These are phyloP conservation scores for Chymomyza costata DNA, from an alignment of 1,140 invertebrate species.

Conservation along the genomic window DNA sequence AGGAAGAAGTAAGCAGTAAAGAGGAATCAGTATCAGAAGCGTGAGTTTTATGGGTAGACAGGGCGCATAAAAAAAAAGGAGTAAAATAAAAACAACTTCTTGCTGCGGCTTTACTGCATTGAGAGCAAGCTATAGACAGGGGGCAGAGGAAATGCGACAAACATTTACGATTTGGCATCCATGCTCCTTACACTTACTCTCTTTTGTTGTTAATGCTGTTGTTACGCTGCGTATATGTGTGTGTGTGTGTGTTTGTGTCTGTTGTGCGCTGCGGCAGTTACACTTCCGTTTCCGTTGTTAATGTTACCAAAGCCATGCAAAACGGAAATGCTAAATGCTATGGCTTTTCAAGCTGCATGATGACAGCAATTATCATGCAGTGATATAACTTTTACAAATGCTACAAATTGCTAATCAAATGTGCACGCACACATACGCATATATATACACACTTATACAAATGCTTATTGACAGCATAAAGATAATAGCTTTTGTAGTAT, in stretches of 20 bases:
- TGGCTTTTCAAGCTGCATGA: slow-evolving; percentile 58
- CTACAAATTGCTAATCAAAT: slow-evolving; percentile 50
- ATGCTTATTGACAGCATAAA: too few relatives aligned
- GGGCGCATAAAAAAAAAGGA: too few relatives aligned
- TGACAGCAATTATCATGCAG: slow-evolving; percentile 64
- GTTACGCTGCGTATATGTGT: neutral
- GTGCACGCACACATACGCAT: slow-evolving; percentile 1
- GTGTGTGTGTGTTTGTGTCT: slow-evolving; percentile 11
- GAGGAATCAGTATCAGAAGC: too few relatives aligned
- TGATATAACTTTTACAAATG: slow-evolving; percentile 48
- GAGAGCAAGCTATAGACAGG: too few relatives aligned
- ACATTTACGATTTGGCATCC: slow-evolving; percentile 8
- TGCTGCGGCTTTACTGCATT: too few relatives aligned
- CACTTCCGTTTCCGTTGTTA: slow-evolving; percentile 64
- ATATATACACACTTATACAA: too few relatives aligned
- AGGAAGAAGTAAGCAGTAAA: too few relatives aligned
- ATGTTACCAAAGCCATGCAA: slow-evolving; percentile 22
- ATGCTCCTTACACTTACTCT: neutral
- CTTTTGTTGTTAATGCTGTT: too few relatives aligned
- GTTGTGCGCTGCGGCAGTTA: slow-evolving; percentile 57
- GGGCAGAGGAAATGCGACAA: slow-evolving; percentile 7
- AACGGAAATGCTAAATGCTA: slow-evolving; percentile 62
- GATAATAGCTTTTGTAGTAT: too few relatives aligned
- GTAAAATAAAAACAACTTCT: too few relatives aligned
- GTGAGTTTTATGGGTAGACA: too few relatives aligned